Base-by-base conservation (phyloP, 2,888 invertebrate genomes). In the Biston stratarius region DNA sequence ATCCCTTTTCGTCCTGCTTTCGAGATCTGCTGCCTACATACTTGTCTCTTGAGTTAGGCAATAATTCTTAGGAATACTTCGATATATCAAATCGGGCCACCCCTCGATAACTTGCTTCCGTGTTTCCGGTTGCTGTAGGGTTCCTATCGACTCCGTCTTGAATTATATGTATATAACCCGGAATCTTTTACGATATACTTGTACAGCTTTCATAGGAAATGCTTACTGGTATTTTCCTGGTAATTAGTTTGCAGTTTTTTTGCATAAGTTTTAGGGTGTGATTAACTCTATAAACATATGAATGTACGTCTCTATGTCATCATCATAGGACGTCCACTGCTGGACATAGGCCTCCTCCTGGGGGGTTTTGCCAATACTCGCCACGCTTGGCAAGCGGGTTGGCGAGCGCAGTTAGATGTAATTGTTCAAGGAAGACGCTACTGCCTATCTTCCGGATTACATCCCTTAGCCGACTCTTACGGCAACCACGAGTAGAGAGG, bases 11-110 rank as follows among this genome's bases (percentile, higher is more conserved):
- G 55, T 74, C 69, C 73, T 77, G 74, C 78, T 81, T 84, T 80
- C 75, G 74, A 80, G 80, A 80, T 79, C 78, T 76, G 80, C 77
- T 81, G 81, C 82, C 82, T 83, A 84, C 79, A 84, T 83, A 24
- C 40, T 57, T 83, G 52, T 57, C 86, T 57, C 86, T 63, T 8
- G 85, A 81, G 80, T 78, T 80, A 78, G 77, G 81, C 83, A 79
- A 87, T 91, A 90, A 89, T 87, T 91, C 86, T 88, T 82, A 75
- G 80, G 83, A 87, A 85, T 84, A 80, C 81, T 81, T 76, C 87
- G 76, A 92, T 91, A 90, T 90, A 92, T 92, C 91, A 91, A 86
- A 78, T 76, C 73, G 78, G 82, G 78, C 77, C 67, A 59, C 81
- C 88, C 89, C 87, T 85, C 85, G 83, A 88, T 87, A 87, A 84